phyloP scores from a whole-genome alignment of 2,113 vertebrate genomes.

The Limanda limanda region DNA sequence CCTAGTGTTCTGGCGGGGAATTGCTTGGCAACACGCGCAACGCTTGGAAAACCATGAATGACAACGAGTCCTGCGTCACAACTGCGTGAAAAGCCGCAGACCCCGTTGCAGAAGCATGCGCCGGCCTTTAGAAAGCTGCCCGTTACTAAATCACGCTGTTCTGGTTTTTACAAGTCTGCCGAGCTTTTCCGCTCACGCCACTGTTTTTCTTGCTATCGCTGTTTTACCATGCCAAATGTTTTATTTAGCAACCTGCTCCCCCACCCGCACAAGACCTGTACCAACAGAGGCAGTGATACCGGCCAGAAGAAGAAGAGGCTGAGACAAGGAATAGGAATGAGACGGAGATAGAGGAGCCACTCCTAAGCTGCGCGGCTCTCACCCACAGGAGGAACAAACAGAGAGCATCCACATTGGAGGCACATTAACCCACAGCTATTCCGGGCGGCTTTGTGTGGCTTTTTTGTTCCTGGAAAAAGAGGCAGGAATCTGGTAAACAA shows the following conservation, averaged over 20 bases:
- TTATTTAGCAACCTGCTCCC: constrained; percentile 69
- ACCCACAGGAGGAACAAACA: constrained; percentile 62
- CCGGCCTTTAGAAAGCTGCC: constrained; percentile 49
- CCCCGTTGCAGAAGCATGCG: too few relatives aligned
- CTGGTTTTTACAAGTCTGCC: constrained; percentile 73
- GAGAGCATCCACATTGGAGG: constrained; percentile 59
- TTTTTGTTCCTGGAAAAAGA: constrained; percentile 72
- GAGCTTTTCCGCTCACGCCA: constrained; percentile 31
- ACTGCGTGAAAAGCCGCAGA: too few relatives aligned
- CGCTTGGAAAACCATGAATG: too few relatives aligned
- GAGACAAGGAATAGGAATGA: constrained; percentile 42
- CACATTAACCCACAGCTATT: constrained; percentile 76
- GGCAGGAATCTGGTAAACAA: constrained; percentile 70
- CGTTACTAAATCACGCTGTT: constrained; percentile 67
- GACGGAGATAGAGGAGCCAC: constrained; percentile 48
- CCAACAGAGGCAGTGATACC: constrained; percentile 66
- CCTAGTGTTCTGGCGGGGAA: too few relatives aligned
- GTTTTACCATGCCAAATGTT: constrained; percentile 69
- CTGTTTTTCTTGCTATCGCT: constrained; percentile 55
- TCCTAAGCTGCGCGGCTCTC: constrained; percentile 54
- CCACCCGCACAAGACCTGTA: constrained; percentile 23
- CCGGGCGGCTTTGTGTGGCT: constrained; percentile 67
- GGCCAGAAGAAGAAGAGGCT: constrained; percentile 47
- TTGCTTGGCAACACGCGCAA: too few relatives aligned
- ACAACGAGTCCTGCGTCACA: too few relatives aligned